Conservation (phyloP, 2,113 vertebrate genomes). For the Podocnemis expansa region DNA sequence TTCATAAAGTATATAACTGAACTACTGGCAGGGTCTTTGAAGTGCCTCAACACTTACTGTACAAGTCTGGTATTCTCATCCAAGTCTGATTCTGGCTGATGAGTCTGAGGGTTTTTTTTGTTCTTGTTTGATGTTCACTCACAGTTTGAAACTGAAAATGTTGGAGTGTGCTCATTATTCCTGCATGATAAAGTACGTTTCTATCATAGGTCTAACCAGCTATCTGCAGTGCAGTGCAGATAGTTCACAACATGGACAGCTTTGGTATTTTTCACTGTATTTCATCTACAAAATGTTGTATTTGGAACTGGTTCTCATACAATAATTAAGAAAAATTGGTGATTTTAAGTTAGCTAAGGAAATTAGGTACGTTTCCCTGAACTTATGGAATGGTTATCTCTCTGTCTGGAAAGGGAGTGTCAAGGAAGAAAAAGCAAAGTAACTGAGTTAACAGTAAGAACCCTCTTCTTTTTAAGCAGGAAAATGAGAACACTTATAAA, state of each 20-base stretch:
- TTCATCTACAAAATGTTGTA: conserved; percentile 21
- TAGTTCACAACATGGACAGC: background rate
- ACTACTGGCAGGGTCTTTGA: conserved; percentile 31
- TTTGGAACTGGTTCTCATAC: conserved; percentile 36
- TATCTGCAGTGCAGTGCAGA: conserved; percentile 3
- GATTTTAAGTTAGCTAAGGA: conserved; percentile 23
- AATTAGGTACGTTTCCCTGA: background rate
- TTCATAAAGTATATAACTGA: background rate
- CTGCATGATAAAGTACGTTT: conserved; percentile 27
- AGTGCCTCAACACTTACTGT: background rate
- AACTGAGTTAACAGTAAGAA: background rate
- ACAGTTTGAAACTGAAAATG: conserved; percentile 8
- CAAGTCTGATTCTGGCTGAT: background rate
- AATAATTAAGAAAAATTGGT: conserved; percentile 16
- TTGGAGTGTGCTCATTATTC: background rate
- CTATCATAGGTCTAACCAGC: background rate
- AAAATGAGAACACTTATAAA: background rate
- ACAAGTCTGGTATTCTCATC: background rate
- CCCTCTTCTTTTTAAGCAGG: background rate
- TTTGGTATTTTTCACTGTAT: background rate
- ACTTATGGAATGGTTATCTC: background rate
- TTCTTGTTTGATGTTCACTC: conserved; percentile 20
- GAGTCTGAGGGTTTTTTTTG: conserved; percentile 39
- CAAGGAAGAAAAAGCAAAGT: background rate
- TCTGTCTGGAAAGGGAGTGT: background rate